Percentiles rank a stretch among this genome's conserved stretches.
Evolutionary conservation across 2,888 invertebrate species (phyloP).

Genomic region (Lacanobia oleracea): DNA sequence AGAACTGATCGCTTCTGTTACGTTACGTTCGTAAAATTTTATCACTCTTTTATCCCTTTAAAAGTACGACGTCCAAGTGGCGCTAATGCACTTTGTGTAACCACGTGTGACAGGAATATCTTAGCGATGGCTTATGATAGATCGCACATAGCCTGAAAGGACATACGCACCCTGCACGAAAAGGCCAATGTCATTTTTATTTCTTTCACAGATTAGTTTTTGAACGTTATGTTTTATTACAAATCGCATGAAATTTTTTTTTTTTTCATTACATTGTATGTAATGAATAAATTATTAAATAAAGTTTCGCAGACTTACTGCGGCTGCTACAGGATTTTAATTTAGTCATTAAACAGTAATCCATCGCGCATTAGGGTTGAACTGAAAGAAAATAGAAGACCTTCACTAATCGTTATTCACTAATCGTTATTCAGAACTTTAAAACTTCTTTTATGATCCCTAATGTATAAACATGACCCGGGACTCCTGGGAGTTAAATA

Average conservation of each 20-base stretch:
- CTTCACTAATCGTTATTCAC: too few relatives aligned
- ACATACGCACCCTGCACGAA: background rate
- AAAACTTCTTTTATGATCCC: background rate
- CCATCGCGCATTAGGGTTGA: background rate
- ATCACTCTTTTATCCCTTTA: constrained; percentile 56
- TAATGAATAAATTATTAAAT: constrained; percentile 45
- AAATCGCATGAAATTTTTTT: constrained; percentile 24
- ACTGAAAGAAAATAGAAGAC: background rate
- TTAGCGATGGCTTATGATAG: constrained; percentile 32
- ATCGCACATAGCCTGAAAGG: background rate
- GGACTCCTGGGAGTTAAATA: background rate
- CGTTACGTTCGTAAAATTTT: constrained; percentile 57
- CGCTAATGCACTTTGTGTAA: constrained; percentile 57
- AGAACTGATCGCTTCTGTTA: constrained; percentile 59
- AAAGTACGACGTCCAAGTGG: constrained; percentile 45
- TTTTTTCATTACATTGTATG: too few relatives aligned
- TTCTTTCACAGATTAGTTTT: constrained; percentile 20
- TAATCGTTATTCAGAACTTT: constrained; percentile 9
- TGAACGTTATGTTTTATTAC: constrained; percentile 12
- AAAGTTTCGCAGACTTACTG: constrained; percentile 14
- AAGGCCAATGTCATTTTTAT: constrained; percentile 12
- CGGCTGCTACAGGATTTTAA: constrained; percentile 19
- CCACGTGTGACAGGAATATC: constrained; percentile 49
- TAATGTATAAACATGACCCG: background rate
- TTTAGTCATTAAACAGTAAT: constrained; percentile 17